Percentiles rank a stretch among this genome's conserved stretches.
Evolutionary conservation across 2,113 vertebrate species (phyloP).

Genomic region (Neopipo cinnamomea): DNA sequence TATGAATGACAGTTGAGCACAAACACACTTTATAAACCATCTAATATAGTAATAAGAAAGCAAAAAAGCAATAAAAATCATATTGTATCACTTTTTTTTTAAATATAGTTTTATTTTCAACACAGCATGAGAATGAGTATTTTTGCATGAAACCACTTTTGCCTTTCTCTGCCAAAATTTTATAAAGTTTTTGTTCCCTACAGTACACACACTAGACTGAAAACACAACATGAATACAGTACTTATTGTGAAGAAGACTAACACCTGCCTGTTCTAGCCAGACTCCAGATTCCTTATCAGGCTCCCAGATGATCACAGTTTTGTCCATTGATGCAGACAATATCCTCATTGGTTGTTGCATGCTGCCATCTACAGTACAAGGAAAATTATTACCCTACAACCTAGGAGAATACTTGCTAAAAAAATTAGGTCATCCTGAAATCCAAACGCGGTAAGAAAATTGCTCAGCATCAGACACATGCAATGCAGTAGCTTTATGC

Average conservation of each 20-base stretch:
- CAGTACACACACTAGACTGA: background rate
- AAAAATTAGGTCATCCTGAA: background rate
- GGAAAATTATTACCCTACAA: slow-evolving; percentile 14
- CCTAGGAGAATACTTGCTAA: background rate
- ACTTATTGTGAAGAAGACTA: background rate
- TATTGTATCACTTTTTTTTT: background rate
- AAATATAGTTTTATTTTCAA: background rate
- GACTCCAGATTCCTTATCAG: slow-evolving; percentile 91
- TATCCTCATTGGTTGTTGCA: slow-evolving; percentile 84
- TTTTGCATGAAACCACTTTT: background rate
- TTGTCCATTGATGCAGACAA: slow-evolving; percentile 97
- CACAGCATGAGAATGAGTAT: background rate
- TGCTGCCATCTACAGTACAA: slow-evolving; percentile 81
- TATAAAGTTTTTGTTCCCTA: background rate
- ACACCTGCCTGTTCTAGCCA: slow-evolving; percentile 92
- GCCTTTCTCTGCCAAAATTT: background rate
- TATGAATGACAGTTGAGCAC: background rate
- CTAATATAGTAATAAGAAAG: background rate
- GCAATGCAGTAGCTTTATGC: background rate
- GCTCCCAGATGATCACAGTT: slow-evolving; percentile 96
- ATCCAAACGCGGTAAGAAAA: background rate
- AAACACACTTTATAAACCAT: background rate
- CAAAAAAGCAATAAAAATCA: background rate
- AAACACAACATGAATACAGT: background rate
- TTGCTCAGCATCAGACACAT: background rate